phyloP scores from a whole-genome alignment of 2,113 vertebrate species.

The Xyrauchen texanus region DNA sequence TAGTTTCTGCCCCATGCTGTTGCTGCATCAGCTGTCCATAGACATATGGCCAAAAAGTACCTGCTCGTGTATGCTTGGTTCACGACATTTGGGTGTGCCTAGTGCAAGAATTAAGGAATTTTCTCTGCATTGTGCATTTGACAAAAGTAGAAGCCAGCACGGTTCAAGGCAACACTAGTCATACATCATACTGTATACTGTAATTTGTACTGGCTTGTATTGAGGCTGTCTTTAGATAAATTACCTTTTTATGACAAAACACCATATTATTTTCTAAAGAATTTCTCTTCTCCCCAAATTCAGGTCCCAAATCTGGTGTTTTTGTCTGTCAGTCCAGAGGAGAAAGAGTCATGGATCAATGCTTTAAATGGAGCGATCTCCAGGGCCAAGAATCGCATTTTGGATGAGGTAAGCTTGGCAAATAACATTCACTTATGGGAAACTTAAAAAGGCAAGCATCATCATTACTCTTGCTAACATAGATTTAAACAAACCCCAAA shows the following conservation, averaged over 20 bases:
- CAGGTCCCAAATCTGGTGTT: conserved; percentile 90
- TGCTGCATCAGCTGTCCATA: conserved; percentile 32
- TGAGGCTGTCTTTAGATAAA: not conserved
- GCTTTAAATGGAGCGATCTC: conserved; percentile 84
- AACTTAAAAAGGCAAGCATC: too few relatives aligned
- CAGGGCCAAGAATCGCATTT: conserved; percentile 87
- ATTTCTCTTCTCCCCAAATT: conserved; percentile 1
- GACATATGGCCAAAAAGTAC: conserved; percentile 12
- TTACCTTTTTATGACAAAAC: not conserved
- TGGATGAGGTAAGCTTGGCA: conserved; percentile 85
- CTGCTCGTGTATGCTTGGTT: conserved; percentile 23
- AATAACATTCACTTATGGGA: not conserved
- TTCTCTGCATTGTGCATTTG: not conserved
- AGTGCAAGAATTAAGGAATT: not conserved
- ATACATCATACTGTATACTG: not conserved
- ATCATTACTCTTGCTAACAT: not conserved
- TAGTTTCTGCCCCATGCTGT: conserved; percentile 18
- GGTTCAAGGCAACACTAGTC: not conserved
- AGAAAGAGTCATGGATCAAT: conserved; percentile 94
- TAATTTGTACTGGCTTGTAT: too few relatives aligned
- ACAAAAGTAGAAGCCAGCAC: too few relatives aligned
- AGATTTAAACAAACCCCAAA: not conserved
- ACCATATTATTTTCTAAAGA: not conserved
- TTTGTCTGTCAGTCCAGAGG: conserved; percentile 92
- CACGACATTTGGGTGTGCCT: not conserved